Evolutionary conservation across 2,888 invertebrate species (phyloP), one percentile per base, ranked within the genome.

Genomic region (Globia sparganii): DNA sequence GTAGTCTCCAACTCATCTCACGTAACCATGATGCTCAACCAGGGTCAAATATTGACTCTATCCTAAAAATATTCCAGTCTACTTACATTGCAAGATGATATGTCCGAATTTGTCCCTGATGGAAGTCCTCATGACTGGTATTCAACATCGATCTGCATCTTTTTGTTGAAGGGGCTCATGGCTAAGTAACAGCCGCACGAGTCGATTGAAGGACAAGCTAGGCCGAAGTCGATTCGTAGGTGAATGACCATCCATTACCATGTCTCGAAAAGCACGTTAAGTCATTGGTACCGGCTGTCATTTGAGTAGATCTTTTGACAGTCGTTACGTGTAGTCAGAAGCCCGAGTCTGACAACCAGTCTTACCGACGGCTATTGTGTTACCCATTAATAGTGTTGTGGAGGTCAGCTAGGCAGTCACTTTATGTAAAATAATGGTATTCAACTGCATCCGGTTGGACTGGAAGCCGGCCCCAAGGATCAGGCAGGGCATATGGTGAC

Each of bases 31-130:
- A 31, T 15, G 13, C 6, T 2, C 9, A 5, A 28, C 37, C 66
- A 66, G 25, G 31, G 13, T 28, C 5, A 21, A 64, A n/a, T 31
- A 21, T 28, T 34, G 21, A 2, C 9, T 37, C 25, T 25, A 43
- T 18, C 25, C 5, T 75, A 75, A 53, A 53, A 40, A 61, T 37
- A 53, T 15, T 28, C 6, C 25, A 70, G 31, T 62, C 9, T 65
- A 98, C 99, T 98, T 98, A 99, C 99, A 99, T 97, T 99, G 99
- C 89, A 98, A 97, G 46, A 99, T 96, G 88, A 99, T 98, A 87
- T 98, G 98, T 88, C 98, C 97, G 97, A 99, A 98, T 89, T 98
- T 97, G 72, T 98, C 98, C 89, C 98, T 98, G 96, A 98, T 97
- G 70, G 97, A 97, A 82, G 98, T 97, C 91, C 98, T 98, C 66